Evolutionary conservation across 2,797 vertebrate genomes (phyloP).

Genomic region (Anguilla pacifica): DNA sequence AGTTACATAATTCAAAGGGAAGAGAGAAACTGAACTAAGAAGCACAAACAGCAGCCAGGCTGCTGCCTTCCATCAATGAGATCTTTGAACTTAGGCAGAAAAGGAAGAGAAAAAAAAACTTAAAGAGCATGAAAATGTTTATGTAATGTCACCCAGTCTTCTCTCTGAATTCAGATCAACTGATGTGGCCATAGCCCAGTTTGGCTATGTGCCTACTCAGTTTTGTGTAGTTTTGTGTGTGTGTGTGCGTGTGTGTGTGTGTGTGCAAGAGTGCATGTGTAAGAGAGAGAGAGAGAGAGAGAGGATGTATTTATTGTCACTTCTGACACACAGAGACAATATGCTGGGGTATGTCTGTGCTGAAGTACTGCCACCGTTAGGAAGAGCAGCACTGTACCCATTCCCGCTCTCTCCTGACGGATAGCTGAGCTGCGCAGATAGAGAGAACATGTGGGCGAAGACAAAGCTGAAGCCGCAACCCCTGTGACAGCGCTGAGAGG

Average conservation of each 20-base stretch:
- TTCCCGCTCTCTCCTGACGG: neutral
- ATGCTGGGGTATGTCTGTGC: no score
- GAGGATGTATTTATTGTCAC: neutral
- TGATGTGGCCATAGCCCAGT: no score
- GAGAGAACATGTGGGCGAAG: neutral
- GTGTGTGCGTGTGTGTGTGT: no score
- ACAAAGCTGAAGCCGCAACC: neutral
- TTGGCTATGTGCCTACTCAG: no score
- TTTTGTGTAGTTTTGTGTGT: no score
- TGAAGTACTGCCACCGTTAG: neutral
- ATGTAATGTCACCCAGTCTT: neutral
- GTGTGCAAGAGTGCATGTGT: no score
- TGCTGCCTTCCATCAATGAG: neutral
- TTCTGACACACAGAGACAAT: neutral
- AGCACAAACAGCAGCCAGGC: neutral
- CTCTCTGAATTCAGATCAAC: neutral
- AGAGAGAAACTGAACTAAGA: neutral
- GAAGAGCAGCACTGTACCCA: neutral
- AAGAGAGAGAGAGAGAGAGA: no score
- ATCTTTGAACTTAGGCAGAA: neutral
- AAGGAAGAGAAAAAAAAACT: neutral
- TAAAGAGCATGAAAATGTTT: neutral
- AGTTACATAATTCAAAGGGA: neutral
- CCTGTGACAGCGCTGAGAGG: neutral
- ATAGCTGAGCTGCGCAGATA: neutral